Evolutionary conservation across 1,140 invertebrate species (phyloP), one percentile per base, ranked within the genome.

Genomic region (Lamellibrachia luymesi): DNA sequence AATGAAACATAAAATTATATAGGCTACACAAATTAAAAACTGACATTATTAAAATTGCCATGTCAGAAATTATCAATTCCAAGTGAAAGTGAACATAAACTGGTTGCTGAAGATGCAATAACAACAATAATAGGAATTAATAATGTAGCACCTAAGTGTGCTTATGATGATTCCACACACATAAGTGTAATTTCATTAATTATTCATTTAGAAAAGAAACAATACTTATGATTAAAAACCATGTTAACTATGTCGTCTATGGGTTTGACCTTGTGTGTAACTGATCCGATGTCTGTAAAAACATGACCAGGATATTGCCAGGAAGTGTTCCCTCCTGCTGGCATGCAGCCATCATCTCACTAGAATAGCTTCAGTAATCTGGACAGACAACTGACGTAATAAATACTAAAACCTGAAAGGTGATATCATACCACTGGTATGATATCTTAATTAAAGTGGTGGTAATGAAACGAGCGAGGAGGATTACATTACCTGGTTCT

Each of bases 401-500:
- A 17, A 22, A 17, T 17, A 17, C 2, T 10, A 80, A 80, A 80
- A 4, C 17, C 64, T 80, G 64, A 80, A 80, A 80, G 8, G 64
- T 17, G 64, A 80, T 22, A 10, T 80, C 64, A 80, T 80, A 10
- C 13, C 64, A 80, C 64, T 22, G 13, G 8, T 17, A 80, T 80
- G 64, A 80, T 22, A 80, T 22, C 10, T 80, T 6, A 80, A 80
- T 80, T 80, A 80, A 80, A 80, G 13, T 17, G 64, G 64, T 22
- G 38, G 64, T 80, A 80, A 80, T 80, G 64, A 80, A 22, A 80
- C 1, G 64, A 4, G 5, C 2, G 4, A 80, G 64, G 52, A 80
- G 13, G 64, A 80, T 80, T 10, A 38, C 38, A 80, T 10, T 97
- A 97, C 97, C 98, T 97, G 97, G 97, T 94, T 98, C 98, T 6